Evolutionary conservation across 1,140 invertebrate genomes (phyloP), one percentile per base, ranked within the genome.

Genomic region (Penaeus japonicus): DNA sequence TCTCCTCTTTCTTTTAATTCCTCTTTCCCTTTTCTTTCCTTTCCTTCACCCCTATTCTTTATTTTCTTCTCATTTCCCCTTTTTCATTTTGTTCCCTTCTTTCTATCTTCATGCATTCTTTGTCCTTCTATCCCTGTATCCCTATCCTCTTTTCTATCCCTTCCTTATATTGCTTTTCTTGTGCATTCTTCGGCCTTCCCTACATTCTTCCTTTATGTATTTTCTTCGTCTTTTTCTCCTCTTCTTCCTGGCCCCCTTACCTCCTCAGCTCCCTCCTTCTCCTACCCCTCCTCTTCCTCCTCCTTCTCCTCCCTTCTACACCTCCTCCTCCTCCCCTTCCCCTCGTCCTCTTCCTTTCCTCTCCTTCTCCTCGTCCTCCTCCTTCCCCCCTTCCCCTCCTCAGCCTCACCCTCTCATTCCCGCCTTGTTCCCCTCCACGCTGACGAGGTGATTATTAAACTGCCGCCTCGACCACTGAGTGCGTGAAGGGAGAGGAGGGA

Each of bases 361-460:
- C 27, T 65, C 27, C 22, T 30, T 22, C 55, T 22, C 81, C 35
- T 55, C 20, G 10, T 24, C 27, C 35, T 22, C 1, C 24, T 22
- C 32, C 22, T n/a, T 70, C 27, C 20, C n/a, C 59, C 35, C 24
- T 39, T 30, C 59, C 18, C 59, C 54, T 47, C 4, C 22, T n/a
- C 27, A 32, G 4, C 59, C 30, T 17, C 20, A 17, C 47, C 47
- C n/a, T 70, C 53, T 62, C 35, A 35, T 39, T 22, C 30, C 81
- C 55, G 24, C 59, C 83, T 75, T 75, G 83, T 84, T 54, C 22
- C 83, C 70, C 39, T 54, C 75, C 24, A 24, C 65, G 83, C 83
- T 84, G 62, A 84, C 83, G 39, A 84, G 75, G 83, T 54, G 83
- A 75, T 75, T 84, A 84, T 84, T 84, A 84, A 84, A 35, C 47